Evolutionary conservation across 2,113 vertebrate genomes (phyloP), one percentile per base, ranked within the genome.

Genomic region (Nibea coibor): DNA sequence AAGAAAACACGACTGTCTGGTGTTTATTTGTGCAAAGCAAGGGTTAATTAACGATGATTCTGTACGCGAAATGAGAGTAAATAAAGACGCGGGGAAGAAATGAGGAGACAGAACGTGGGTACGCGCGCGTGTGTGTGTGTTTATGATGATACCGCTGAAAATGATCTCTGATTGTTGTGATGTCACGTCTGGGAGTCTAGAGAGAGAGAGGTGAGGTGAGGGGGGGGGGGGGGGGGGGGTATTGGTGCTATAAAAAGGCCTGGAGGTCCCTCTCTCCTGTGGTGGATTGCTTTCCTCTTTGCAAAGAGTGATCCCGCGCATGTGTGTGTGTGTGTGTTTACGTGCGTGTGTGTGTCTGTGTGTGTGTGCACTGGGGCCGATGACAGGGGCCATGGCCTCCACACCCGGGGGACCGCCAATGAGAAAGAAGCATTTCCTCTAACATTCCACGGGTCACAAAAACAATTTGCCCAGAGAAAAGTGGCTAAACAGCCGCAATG

Each of bases 371-470:
- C 80, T 83, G 86, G 73, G 91, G 90, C 93, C 88, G 92, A 93
- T 93, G 93, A 95, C 93, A 95, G 94, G 88, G 93, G 95, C 93
- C 94, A 87, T 82, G 91, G 92, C 92, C 94, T 94, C 89, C 88
- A 89, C 91, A 92, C 94, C 89, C 91, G 54, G 87, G 94, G 95
- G 94, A 94, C 88, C 91, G 81, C 86, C 94, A 94, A 94, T 94
- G 93, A 95, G 94, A 96, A 95, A 95, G 89, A 95, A 95, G 93
- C 91, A 93, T 95, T 96, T 95, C 94, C 94, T 94, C 92, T 88
- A 90, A 94, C 93, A 93, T 95, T 94, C 93, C 91, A 92, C 75
- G 85, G 92, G 94, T 94, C 94, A 94, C 88, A 92, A 93, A 95
- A 94, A 95, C 94, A 94, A 95, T 96, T 95, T 94, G 93, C 93